These are phyloP conservation scores for Lycaena phlaeas DNA, from an alignment of 2,888 invertebrate genomes.

Conservation along the genomic window DNA sequence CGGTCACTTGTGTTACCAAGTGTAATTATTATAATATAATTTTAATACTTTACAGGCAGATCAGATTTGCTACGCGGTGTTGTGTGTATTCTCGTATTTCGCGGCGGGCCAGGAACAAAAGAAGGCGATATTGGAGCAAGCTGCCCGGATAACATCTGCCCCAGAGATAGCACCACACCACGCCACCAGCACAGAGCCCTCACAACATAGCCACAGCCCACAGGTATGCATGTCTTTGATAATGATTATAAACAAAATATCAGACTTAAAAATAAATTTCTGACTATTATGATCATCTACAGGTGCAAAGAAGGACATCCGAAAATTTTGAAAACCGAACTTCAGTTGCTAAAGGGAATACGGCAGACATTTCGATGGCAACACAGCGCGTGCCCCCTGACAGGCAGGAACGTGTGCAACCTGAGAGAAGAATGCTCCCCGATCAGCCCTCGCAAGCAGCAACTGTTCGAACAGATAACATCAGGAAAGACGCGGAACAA, in stretches of 20 bases:
- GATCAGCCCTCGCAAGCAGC: slow-evolving; percentile 6
- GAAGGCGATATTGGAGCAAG: slow-evolving; percentile 65
- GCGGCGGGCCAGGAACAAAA: slow-evolving; percentile 91
- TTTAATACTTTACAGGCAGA: slow-evolving; percentile 81
- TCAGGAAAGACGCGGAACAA: too few relatives aligned
- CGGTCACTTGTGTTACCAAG: too few relatives aligned
- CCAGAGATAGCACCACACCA: slow-evolving; percentile 16
- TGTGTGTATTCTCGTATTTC: slow-evolving; percentile 99
- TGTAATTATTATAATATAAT: too few relatives aligned
- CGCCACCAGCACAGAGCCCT: slow-evolving; percentile 12
- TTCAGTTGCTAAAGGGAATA: slow-evolving; percentile 13
- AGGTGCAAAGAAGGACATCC: slow-evolving; percentile 37
- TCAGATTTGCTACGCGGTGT: slow-evolving; percentile 98
- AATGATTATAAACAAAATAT: too few relatives aligned
- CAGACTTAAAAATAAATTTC: too few relatives aligned
- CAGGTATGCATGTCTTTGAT: slow-evolving; percentile 30
- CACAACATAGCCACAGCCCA: slow-evolving; percentile 21
- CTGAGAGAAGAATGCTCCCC: slow-evolving; percentile 6
- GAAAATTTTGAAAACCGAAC: slow-evolving; percentile 26
- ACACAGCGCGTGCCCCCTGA: slow-evolving; percentile 20
- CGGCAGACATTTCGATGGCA: slow-evolving; percentile 2
- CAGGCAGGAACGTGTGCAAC: slow-evolving; percentile 12
- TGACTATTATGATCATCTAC: too few relatives aligned
- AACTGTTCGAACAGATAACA: background rate
- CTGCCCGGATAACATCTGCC: slow-evolving; percentile 38